These are phyloP conservation scores for Disparrhopalites patrizii DNA, from an alignment of 2,888 invertebrate genomes.

Conservation along the genomic window DNA sequence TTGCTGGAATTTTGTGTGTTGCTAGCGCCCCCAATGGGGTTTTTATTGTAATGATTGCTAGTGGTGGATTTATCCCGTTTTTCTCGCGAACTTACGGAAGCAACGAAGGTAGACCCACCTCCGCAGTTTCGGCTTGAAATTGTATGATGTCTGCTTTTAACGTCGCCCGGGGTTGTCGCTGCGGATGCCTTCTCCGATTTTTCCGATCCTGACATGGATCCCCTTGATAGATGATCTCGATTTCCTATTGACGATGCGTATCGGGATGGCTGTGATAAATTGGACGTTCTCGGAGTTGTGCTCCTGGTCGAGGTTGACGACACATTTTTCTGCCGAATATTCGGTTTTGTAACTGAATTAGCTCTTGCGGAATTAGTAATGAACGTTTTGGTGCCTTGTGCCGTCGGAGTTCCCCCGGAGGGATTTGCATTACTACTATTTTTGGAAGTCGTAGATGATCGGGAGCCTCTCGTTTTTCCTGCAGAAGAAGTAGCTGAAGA, in stretches of 20 bases:
- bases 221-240: slow-evolving; percentile 5
- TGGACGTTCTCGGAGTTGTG: slow-evolving; percentile 20
- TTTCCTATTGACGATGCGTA: slow-evolving; percentile 10
- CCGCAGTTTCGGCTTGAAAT: no score
- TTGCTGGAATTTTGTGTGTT: neutral
- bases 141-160: neutral
- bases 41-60: no score
- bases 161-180: neutral
- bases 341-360: slow-evolving; percentile 46
- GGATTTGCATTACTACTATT: slow-evolving; percentile 11
- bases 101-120: neutral
- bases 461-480: neutral
- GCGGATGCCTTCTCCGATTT: neutral
- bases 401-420: slow-evolving; percentile 1
- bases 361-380: slow-evolving; percentile 47
- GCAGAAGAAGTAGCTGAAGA: neutral
- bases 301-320: neutral
- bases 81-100: slow-evolving; percentile 8
- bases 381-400: slow-evolving; percentile 35
- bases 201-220: slow-evolving; percentile 3
- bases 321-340: slow-evolving; percentile 9
- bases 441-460: slow-evolving; percentile 22
- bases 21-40: slow-evolving; percentile 2
- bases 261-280: slow-evolving; percentile 26
- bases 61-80: neutral